phyloP scores from a whole-genome alignment of 2,888 invertebrate species.

The Criorhina ranunculi region DNA sequence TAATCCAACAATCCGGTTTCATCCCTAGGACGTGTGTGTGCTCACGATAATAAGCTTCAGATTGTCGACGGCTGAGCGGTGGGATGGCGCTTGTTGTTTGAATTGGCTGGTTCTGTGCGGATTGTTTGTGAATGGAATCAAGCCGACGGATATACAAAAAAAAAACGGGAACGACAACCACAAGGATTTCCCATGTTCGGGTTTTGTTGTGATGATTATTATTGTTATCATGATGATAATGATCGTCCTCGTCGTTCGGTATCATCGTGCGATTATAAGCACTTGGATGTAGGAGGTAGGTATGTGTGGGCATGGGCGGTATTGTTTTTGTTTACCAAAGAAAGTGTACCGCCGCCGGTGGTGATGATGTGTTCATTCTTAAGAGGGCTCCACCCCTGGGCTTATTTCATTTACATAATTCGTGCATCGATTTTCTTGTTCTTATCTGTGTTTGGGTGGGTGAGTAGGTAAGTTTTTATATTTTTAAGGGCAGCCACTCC shows the following conservation, averaged over 20 bases:
- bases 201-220: slow-evolving; percentile 50
- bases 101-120: slow-evolving; percentile 50
- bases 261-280: slow-evolving; percentile 57
- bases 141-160: slow-evolving; percentile 53
- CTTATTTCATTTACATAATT: slow-evolving; percentile 63
- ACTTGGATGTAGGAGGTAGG: slow-evolving; percentile 13
- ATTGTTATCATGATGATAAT: slow-evolving; percentile 57
- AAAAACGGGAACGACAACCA: slow-evolving; percentile 26
- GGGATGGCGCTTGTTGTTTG: slow-evolving; percentile 31
- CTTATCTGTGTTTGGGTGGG: slow-evolving; percentile 14
- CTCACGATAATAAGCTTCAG: slow-evolving; percentile 73
- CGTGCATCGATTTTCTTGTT: slow-evolving; percentile 48
- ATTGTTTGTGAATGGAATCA: slow-evolving; percentile 61
- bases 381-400: slow-evolving; percentile 14
- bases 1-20: slow-evolving; percentile 72
- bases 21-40: slow-evolving; percentile 69
- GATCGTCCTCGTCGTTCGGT: slow-evolving; percentile 50
- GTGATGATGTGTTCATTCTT: slow-evolving; percentile 54
- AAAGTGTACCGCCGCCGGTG: slow-evolving; percentile 17
- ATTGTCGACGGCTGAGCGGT: background rate
- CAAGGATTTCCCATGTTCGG: slow-evolving; percentile 53
- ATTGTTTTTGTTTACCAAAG: slow-evolving; percentile 32
- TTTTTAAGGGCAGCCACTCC: too few relatives aligned
- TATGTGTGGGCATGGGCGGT: background rate
- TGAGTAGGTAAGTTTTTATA: background rate